Evolutionary conservation across 2,797 vertebrate species (phyloP).

Genomic region (Euphonia xanthogaster): DNA sequence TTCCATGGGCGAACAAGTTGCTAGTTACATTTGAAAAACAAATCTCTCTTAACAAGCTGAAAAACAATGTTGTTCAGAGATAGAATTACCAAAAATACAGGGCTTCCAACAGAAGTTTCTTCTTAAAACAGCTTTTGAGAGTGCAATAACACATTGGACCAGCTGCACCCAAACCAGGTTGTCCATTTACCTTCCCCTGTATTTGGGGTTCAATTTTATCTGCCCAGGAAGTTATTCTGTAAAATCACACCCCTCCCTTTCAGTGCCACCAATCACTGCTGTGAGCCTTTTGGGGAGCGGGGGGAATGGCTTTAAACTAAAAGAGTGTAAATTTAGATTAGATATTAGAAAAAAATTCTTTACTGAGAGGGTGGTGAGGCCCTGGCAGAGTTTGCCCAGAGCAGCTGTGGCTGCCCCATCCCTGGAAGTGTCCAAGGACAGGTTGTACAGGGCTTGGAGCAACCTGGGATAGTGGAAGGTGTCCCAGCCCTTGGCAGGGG

Average conservation of each 20-base stretch:
- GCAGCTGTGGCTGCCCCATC: background rate
- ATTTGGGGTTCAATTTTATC: background rate
- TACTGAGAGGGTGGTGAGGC: fast-evolving
- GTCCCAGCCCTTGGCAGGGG: background rate
- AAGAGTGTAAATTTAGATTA: background rate
- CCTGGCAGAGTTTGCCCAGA: background rate
- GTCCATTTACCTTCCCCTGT: background rate
- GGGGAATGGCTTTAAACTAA: background rate
- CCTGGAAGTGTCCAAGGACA: background rate
- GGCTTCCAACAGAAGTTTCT: background rate
- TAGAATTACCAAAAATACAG: background rate
- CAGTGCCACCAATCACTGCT: fast-evolving
- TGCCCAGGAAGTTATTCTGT: background rate
- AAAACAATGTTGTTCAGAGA: background rate
- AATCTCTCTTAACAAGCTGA: background rate
- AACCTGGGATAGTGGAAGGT: fast-evolving
- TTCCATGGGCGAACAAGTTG: background rate
- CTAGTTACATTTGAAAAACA: background rate
- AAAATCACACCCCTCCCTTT: background rate
- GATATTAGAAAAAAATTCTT: background rate
- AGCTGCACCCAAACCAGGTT: background rate
- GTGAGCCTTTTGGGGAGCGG: background rate
- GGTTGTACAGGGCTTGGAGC: background rate
- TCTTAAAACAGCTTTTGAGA: background rate
- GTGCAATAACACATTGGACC: background rate